Percentiles rank a stretch among this genome's conserved stretches.
phyloP scores from a whole-genome alignment of 1,140 invertebrate genomes.

The Bursaphelenchus mucronatus region DNA sequence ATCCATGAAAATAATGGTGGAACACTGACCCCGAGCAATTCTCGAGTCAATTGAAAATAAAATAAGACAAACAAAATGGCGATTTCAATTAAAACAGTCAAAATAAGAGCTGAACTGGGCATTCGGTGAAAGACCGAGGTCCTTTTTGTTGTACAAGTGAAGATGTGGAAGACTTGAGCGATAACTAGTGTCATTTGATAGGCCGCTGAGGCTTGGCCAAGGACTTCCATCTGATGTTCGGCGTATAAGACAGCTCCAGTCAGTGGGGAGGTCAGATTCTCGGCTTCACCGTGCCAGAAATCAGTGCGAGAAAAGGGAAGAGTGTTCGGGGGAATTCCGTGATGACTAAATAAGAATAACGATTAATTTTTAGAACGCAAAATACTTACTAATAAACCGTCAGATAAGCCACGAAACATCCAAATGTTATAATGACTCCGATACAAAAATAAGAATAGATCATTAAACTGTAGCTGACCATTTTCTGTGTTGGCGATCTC shows the following conservation, averaged over 20 bases:
- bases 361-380: not conserved
- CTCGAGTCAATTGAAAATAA: conserved; percentile 29
- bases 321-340: conserved; percentile 47
- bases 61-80: conserved; percentile 46
- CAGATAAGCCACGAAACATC: conserved; percentile 54
- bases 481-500: conserved; percentile 29
- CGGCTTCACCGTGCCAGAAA: conserved; percentile 47
- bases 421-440: conserved; percentile 53
- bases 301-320: conserved; percentile 54
- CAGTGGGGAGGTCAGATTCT: conserved; percentile 44
- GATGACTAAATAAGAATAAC: conserved; percentile 51
- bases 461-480: conserved; percentile 43
- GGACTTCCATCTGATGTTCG: conserved; percentile 46
- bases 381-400: conserved; percentile 52
- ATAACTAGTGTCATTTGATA: conserved; percentile 59
- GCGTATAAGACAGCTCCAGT: conserved; percentile 35
- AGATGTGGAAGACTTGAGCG: conserved; percentile 44
- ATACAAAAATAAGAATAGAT: conserved; percentile 52
- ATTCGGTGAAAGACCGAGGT: conserved; percentile 39
- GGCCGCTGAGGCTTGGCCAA: conserved; percentile 50
- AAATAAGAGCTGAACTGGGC: conserved; percentile 34
- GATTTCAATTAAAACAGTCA: conserved; percentile 50
- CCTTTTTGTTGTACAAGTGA: conserved; percentile 40
- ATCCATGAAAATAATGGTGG: conserved; percentile 36
- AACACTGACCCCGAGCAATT: conserved; percentile 20